Evolutionary conservation across 2,888 invertebrate species (phyloP), one percentile per base, ranked within the genome.

Genomic region (Spilarctia lutea): DNA sequence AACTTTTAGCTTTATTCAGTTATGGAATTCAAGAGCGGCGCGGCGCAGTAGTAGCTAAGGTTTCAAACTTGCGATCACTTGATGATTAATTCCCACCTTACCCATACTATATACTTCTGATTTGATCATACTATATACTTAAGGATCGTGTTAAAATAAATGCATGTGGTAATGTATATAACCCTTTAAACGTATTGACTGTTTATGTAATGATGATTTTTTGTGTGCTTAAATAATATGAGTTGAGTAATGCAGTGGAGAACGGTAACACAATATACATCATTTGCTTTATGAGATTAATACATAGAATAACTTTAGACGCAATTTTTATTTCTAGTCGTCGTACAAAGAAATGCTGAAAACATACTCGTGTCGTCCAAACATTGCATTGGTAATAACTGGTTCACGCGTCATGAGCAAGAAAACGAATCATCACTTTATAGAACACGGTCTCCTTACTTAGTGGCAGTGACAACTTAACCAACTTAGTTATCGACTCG

Each of bases 401-500:
- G 18, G 7, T 63, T 18, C 63, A 30, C 63, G 30, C 63, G 63
- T 63, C 8, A 63, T 30, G 63, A 30, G 18, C 18, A 63, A 30
- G 27, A 27, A 30, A 18, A 63, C 30, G 30, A 18, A 30, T 63
- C 18, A 30, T 63, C 30, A 63, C 8, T 63, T 63, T 27, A 27
- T 60, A 27, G 27, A 60, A 27, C 27, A 60, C 60, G 27, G 60
- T 27, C n/a, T 70, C 18, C 27, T 35, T 69, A 42, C 39, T 35
- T 69, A 42, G 18, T 71, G 20, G 48, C 18, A 52, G 63, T 63
- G 65, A 73, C 63, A 63, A 69, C 35, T 65, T 73, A n/a, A 20
- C 33, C 48, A 65, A 69, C 42, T 56, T 60, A 65, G 30, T 71
- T 42, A 71, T 42, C 20, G 48, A 65, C 48, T 65, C n/a, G 65